Base-by-base conservation (phyloP, 35 echinoderm and acorn worm genomes). In the Diadema setosum region DNA sequence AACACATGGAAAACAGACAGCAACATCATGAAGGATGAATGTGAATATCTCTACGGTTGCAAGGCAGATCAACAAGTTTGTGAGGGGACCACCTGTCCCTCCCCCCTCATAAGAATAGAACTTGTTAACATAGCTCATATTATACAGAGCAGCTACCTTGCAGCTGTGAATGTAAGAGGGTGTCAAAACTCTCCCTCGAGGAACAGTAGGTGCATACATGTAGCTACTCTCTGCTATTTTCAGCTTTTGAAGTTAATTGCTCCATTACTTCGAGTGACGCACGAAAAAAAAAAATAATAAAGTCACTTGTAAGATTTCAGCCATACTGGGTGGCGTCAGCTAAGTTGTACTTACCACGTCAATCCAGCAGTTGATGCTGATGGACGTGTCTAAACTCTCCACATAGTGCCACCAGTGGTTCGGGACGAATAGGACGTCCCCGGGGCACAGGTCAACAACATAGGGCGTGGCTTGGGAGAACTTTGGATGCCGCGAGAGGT, bases 331-430 rank as follows among this genome's bases (percentile, higher is more conserved):
- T 15, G 23, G 15, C 15, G 52, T 57, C 52, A 17, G 52, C 15
- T 23, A 57, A n/a, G n/a, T 29, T 41, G 5, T 80, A 83, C 91
- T 93, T 85, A 98, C 96, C 65, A 98, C 60, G 42, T 98, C 92
- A 9, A 98, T 86, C 96, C 96, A 98, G 8, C 82, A 87, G 55
- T 98, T 98, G 17, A 94, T 75, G 87, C 96, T 98, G 34, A 98
- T 87, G 18, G 87, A 87, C 21, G 83, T 86, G 25, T 94, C 92
- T 33, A 94, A 16, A 18, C 69, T 90, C 46, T 98, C 96, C 44
- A 98, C 96, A 87, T 70, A 98, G 85, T 98, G 96, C 96, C 96
- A 98, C 96, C 96, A 98, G 27, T 89, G 65, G 30, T 83, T 83
- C 3, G 92, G 96, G 7, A 98, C 96, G 78, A 94, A 94, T 74